Conservation (phyloP, 1,140 invertebrate genomes). For the Drosophila willistoni region DNA sequence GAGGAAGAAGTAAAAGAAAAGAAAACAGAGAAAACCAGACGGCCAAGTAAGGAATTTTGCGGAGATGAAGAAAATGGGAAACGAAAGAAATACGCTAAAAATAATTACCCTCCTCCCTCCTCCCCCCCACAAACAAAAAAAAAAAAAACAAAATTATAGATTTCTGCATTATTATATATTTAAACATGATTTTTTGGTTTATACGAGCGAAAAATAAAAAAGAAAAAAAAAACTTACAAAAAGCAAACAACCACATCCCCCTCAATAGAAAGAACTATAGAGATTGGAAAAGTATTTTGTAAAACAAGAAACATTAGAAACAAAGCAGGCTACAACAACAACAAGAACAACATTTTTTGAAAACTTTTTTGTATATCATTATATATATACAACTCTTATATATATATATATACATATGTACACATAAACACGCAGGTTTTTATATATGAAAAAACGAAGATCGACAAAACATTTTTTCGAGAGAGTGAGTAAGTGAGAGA, state of each 20-base stretch:
- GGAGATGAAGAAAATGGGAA: constrained; percentile 36
- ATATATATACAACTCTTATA: constrained; percentile 34
- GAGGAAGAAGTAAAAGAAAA: constrained; percentile 27
- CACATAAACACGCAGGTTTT: constrained; percentile 49
- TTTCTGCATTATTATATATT: constrained; percentile 81
- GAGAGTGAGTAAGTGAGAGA: constrained; percentile 39
- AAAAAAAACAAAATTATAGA: constrained; percentile 68
- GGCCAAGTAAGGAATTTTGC: constrained; percentile 47
- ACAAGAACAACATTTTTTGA: constrained; percentile 52
- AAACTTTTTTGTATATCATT: constrained; percentile 67
- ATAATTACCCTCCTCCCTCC: constrained; percentile 46
- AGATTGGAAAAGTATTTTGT: constrained; percentile 62
- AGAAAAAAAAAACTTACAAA: constrained; percentile 46
- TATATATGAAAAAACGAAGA: constrained; percentile 29
- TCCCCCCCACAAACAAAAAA: constrained; percentile 8
- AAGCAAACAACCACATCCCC: constrained; percentile 42
- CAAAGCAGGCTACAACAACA: constrained; percentile 50
- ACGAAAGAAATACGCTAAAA: constrained; percentile 41
- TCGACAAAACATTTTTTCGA: not conserved
- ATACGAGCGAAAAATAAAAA: constrained; percentile 71
- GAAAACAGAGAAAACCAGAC: constrained; percentile 47
- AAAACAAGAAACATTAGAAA: constrained; percentile 46
- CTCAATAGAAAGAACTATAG: constrained; percentile 42
- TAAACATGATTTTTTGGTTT: constrained; percentile 73
- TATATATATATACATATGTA: constrained; percentile 36